A percentile compares a stretch with the other conserved stretches of the same genome.
Conservation (phyloP, 2,888 invertebrate species). For the Drosophila colorata region DNA sequence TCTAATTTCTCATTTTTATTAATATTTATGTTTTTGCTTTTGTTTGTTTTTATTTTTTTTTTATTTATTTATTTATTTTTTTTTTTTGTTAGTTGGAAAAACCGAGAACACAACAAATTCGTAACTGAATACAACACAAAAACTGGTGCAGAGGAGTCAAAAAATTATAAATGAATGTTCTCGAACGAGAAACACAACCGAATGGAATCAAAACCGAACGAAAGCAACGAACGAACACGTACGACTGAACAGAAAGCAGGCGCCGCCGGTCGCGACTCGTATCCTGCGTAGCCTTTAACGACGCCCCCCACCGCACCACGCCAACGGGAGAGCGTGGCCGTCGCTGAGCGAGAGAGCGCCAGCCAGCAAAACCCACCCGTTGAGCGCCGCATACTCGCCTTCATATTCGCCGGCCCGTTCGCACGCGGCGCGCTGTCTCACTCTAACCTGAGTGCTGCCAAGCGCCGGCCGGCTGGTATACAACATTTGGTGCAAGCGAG, state of each 20-base stretch:
- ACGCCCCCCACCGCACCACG: slow-evolving; percentile 15
- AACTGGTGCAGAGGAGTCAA: slow-evolving; percentile 84
- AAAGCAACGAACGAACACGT: slow-evolving; percentile 85
- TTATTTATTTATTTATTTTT: neutral
- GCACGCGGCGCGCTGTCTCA: slow-evolving; percentile 26
- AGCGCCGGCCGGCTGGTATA: slow-evolving; percentile 55
- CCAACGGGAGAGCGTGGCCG: slow-evolving; percentile 5
- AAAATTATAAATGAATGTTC: slow-evolving; percentile 85
- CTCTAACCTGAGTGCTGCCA: slow-evolving; percentile 15
- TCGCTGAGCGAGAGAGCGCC: slow-evolving; percentile 20
- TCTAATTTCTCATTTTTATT: slow-evolving; percentile 2
- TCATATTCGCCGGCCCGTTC: neutral
- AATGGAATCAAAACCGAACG: slow-evolving; percentile 84
- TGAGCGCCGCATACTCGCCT: neutral
- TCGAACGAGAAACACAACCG: slow-evolving; percentile 82
- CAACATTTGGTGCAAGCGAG: slow-evolving; percentile 66
- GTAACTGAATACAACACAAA: slow-evolving; percentile 82
- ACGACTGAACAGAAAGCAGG: slow-evolving; percentile 74
- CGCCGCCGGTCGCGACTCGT: slow-evolving; percentile 44
- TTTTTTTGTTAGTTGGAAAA: slow-evolving; percentile 65
- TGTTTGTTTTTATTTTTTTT: slow-evolving; percentile 19
- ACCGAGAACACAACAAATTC: slow-evolving; percentile 82
- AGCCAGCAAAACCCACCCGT: slow-evolving; percentile 59
- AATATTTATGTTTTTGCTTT: slow-evolving; percentile 13
- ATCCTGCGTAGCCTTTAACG: slow-evolving; percentile 55